Percentiles rank a stretch among this genome's conserved stretches.
Conservation (phyloP, 1,140 invertebrate genomes). For the Macrocentrus cingulum region DNA sequence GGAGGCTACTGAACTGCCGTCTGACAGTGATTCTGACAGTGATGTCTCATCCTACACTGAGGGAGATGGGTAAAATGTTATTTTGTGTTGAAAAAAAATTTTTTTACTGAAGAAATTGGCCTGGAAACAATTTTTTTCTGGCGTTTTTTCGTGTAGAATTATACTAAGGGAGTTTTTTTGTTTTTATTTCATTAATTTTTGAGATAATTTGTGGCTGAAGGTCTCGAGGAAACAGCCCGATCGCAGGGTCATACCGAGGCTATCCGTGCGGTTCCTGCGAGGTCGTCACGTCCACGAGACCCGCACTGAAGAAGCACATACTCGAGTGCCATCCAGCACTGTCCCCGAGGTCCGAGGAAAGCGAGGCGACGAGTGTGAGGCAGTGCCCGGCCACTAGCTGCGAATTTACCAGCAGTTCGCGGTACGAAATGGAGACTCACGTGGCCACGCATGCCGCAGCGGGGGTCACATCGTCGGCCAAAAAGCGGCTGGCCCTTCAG, state of each 20-base stretch:
- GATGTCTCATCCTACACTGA: constrained; percentile 53
- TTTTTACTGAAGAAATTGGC: too few relatives aligned
- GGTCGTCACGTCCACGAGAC: constrained; percentile 47
- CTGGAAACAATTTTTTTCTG: too few relatives aligned
- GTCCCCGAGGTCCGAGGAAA: constrained; percentile 32
- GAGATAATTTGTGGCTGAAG: constrained; percentile 31
- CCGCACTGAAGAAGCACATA: constrained; percentile 52
- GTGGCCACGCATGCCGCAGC: constrained; percentile 52
- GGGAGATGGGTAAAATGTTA: too few relatives aligned
- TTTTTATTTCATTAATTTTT: background rate
- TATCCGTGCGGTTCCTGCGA: constrained; percentile 53
- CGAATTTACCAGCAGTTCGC: constrained; percentile 49
- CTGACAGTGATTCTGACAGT: constrained; percentile 54
- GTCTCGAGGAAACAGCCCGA: constrained; percentile 52
- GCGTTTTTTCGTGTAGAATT: too few relatives aligned
- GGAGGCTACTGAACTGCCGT: constrained; percentile 49
- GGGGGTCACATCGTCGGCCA: constrained; percentile 50
- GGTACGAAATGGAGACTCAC: constrained; percentile 54
- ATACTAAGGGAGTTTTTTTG: background rate
- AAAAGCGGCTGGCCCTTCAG: constrained; percentile 54
- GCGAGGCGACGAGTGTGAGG: constrained; percentile 36
- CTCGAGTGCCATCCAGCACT: constrained; percentile 45
- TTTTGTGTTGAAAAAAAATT: too few relatives aligned
- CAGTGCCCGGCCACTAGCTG: constrained; percentile 53
- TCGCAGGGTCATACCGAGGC: constrained; percentile 39